These are phyloP conservation scores for Adelges cooleyi DNA, from an alignment of 1,140 invertebrate genomes.

Conservation along the genomic window DNA sequence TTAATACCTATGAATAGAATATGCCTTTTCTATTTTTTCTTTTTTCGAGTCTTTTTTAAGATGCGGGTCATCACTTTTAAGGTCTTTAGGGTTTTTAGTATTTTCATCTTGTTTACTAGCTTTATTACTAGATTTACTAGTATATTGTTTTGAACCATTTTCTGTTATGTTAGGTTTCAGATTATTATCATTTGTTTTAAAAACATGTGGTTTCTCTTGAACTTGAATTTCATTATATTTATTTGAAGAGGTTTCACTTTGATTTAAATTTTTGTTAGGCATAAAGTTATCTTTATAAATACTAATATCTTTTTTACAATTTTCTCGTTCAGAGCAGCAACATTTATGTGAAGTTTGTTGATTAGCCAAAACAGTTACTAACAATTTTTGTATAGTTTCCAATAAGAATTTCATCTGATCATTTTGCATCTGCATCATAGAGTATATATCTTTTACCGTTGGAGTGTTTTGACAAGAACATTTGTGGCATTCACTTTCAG, in stretches of 20 bases:
- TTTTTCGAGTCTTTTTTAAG: neutral
- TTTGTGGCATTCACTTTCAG: neutral
- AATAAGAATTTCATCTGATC: slow-evolving; percentile 26
- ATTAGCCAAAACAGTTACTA: slow-evolving; percentile 14
- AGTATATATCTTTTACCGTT: slow-evolving; percentile 24
- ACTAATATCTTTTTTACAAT: neutral
- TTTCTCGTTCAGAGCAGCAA: neutral
- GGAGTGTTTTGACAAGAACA: slow-evolving; percentile 1
- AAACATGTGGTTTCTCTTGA: neutral
- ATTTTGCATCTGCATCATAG: slow-evolving; percentile 24
- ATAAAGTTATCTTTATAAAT: neutral
- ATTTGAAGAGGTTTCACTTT: neutral
- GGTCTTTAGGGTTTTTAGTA: neutral
- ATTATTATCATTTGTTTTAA: neutral
- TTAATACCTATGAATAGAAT: neutral
- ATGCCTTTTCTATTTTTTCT: slow-evolving; percentile 1
- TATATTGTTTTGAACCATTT: neutral
- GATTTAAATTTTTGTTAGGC: neutral
- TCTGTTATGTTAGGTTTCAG: neutral
- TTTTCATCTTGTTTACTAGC: neutral
- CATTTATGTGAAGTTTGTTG: slow-evolving; percentile 14
- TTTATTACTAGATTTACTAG: neutral
- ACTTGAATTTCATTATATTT: neutral
- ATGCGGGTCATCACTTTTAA: neutral
- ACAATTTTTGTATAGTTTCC: slow-evolving; percentile 18